Conservation (phyloP, 2,888 invertebrate species). For the Poecilobothrus nobilitatus region DNA sequence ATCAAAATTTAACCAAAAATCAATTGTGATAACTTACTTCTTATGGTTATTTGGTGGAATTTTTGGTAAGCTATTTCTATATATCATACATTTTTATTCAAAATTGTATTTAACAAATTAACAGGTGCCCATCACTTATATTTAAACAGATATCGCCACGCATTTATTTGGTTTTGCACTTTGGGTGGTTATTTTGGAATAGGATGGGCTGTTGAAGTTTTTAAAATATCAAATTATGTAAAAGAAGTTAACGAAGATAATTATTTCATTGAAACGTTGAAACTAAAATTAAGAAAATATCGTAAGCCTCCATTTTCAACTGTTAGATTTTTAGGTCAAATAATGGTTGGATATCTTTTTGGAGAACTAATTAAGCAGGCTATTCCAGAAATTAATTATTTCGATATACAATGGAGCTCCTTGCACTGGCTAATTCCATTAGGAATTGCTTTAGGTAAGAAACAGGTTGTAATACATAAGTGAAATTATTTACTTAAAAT, state of each 20-base stretch:
- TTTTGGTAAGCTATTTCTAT: slow-evolving; percentile 50
- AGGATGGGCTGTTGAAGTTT: slow-evolving; percentile 81
- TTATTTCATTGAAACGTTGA: slow-evolving; percentile 55
- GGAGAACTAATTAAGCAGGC: slow-evolving; percentile 66
- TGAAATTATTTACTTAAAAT: slow-evolving; percentile 12
- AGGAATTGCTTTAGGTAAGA: slow-evolving; percentile 60
- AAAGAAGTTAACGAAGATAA: slow-evolving; percentile 70
- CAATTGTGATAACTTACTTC: slow-evolving; percentile 63
- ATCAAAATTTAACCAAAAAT: slow-evolving; percentile 43
- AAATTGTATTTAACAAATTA: background rate
- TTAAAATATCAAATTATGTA: slow-evolving; percentile 77
- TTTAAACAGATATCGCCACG: slow-evolving; percentile 78
- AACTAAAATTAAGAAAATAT: slow-evolving; percentile 52
- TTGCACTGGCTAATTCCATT: slow-evolving; percentile 66
- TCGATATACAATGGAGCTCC: slow-evolving; percentile 60
- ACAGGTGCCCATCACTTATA: slow-evolving; percentile 72
- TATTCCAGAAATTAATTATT: slow-evolving; percentile 65
- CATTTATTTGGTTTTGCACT: slow-evolving; percentile 82
- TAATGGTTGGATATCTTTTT: slow-evolving; percentile 73
- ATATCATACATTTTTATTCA: background rate
- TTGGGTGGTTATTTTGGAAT: slow-evolving; percentile 72
- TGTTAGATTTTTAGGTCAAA: slow-evolving; percentile 65
- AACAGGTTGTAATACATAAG: background rate
- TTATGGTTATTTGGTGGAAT: slow-evolving; percentile 82
- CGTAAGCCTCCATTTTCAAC: slow-evolving; percentile 76